Evolutionary conservation across 2,113 vertebrate species (phyloP).

Genomic region (Falcunculus frontatus): DNA sequence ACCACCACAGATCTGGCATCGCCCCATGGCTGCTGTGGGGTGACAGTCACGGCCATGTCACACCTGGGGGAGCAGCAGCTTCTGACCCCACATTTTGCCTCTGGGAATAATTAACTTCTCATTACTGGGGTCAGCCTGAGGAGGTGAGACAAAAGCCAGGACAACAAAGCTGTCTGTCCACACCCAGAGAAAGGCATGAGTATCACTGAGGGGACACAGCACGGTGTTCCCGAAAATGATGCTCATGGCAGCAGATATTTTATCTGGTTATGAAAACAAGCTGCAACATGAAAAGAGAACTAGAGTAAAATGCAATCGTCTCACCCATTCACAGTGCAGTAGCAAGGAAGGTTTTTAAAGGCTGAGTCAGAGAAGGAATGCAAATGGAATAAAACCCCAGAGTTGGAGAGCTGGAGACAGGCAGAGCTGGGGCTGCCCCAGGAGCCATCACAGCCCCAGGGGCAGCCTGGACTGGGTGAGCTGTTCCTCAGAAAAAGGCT

Average conservation of each 20-base stretch:
- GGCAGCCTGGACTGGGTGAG: background rate
- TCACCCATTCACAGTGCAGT: background rate
- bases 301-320: background rate
- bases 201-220: background rate
- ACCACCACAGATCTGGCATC: background rate
- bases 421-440: background rate
- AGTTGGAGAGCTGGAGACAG: fast-evolving
- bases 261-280: background rate
- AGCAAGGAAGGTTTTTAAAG: background rate
- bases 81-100: background rate
- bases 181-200: background rate
- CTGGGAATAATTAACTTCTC: slow-evolving; percentile 29
- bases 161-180: background rate
- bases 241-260: background rate
- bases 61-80: background rate
- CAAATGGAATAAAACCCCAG: background rate
- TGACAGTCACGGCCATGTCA: background rate
- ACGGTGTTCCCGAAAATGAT: background rate
- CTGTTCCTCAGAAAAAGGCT: background rate
- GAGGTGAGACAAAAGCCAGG: background rate
- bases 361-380: background rate
- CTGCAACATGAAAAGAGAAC: background rate
- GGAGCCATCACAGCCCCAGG: background rate
- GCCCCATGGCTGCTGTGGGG: fast-evolving
- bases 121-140: background rate